Base-by-base conservation (phyloP, 2,888 invertebrate species). In the Machimus atricapillus region DNA sequence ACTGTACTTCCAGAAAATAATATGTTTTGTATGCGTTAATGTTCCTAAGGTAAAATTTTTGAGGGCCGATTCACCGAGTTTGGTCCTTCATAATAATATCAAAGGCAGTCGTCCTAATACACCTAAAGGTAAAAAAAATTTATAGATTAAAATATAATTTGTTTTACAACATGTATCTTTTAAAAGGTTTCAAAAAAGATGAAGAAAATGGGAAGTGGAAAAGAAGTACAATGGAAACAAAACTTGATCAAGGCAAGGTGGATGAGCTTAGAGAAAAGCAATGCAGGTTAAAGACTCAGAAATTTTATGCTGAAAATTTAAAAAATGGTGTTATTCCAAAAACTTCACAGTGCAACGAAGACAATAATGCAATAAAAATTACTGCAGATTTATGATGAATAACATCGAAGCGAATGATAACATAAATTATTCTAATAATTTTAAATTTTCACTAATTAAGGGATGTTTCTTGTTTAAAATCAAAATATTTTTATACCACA, bases 1-100 rank as follows among this genome's bases (percentile, higher is more conserved):
- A 73, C 93, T 95, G 88, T 96, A 96, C 91, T 96, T 96, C 91
- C 94, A 95, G 89, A 94, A 95, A 85, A 95, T 95, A 3, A 94
- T 96, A 86, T 96, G 95, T 91, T 94, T 95, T 79, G 95, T 95
- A 93, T 94, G 93, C 66, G 89, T 91, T 86, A 89, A 90, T 19
- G 85, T 89, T 5, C 89, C 86, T 56, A 88, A 87, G 85, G 85
- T 88, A 9, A 23, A 88, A 2, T 89, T 90, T 16, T 90, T 90
- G 52, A 90, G 90, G 87, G 89, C 89, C 23, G 90, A 90, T 76
- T 90, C 91, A 1, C 90, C 91, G 4, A 91, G 90, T 88, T 89
- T 90, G 87, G 88, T 89, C 66, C 86, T 89, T 8, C 86, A 87
- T 46, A 56, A 78, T 56, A 77, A 78, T 23, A 19, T 31, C 37